phyloP scores from a whole-genome alignment of 2,113 vertebrate species.

The Platichthys stellatus region DNA sequence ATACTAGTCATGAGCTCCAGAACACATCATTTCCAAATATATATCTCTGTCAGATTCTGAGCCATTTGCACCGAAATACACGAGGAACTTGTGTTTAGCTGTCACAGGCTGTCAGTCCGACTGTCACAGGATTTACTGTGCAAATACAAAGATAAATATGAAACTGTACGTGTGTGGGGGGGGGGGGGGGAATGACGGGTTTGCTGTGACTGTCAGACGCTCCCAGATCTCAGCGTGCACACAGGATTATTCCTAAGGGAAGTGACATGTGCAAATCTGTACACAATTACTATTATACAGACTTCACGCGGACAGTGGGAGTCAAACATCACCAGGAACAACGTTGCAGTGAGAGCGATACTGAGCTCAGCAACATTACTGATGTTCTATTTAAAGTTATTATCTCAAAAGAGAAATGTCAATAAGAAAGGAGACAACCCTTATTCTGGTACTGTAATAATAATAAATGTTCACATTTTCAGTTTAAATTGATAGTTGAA shows the following conservation, averaged over 20 bases:
- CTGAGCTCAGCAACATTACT: too few species aligned
- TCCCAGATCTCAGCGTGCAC: slow-evolving; percentile 45
- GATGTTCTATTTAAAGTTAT: slow-evolving; percentile 16
- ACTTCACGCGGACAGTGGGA: slow-evolving; percentile 51
- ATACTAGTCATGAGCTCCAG: slow-evolving; percentile 1
- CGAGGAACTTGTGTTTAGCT: slow-evolving; percentile 25
- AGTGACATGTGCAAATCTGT: slow-evolving; percentile 56
- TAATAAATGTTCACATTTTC: background rate
- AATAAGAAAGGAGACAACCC: background rate
- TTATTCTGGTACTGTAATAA: background rate
- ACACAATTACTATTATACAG: slow-evolving; percentile 59
- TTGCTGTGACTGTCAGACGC: slow-evolving; percentile 59
- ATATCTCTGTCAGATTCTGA: slow-evolving; percentile 39
- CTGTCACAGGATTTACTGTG: slow-evolving; percentile 14
- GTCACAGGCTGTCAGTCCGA: slow-evolving; percentile 50
- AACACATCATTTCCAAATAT: background rate
- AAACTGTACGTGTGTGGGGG: slow-evolving; percentile 36
- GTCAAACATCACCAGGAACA: slow-evolving; percentile 29
- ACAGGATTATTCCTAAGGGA: slow-evolving; percentile 45
- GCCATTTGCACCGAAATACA: slow-evolving; percentile 3
- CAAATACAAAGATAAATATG: slow-evolving; percentile 52
- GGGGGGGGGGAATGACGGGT: slow-evolving; percentile 50
- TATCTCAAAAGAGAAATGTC: slow-evolving; percentile 19
- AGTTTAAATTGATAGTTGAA: background rate
- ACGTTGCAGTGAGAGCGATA: background rate